A percentile compares a stretch with the other conserved stretches of the same genome.
phyloP scores from a whole-genome alignment of 1,140 invertebrate genomes.

The Bombus superbus region DNA sequence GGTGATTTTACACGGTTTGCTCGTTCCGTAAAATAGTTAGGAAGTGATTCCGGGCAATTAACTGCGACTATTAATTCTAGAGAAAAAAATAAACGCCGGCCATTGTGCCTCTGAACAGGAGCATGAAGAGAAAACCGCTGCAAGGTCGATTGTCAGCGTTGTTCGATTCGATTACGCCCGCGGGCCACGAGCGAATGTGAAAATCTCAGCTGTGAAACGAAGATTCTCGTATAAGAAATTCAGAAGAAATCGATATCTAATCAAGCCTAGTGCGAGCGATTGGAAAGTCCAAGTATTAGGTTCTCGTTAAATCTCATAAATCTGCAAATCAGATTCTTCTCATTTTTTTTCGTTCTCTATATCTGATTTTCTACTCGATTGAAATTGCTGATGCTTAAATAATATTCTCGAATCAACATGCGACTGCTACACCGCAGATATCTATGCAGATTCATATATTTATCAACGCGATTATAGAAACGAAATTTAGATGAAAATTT shows the following conservation, averaged over 20 bases:
- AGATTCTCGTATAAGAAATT: neutral
- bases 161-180: neutral
- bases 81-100: conserved; percentile 14
- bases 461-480: no score
- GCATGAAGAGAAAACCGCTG: conserved; percentile 45
- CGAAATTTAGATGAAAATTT: neutral
- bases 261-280: conserved; percentile 20
- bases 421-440: no score
- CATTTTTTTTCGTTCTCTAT: no score
- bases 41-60: conserved; percentile 51
- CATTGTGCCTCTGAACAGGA: conserved; percentile 53
- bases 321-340: neutral
- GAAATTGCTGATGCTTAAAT: no score
- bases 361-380: neutral
- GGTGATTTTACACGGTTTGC: conserved; percentile 37
- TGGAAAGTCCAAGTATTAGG: conserved; percentile 30
- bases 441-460: no score
- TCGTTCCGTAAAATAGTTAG: conserved; percentile 20
- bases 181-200: neutral
- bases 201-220: conserved; percentile 2
- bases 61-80: conserved; percentile 23
- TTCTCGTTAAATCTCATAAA: neutral
- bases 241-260: conserved; percentile 42
- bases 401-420: no score
- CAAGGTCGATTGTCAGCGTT: neutral